Conservation (phyloP, 2,888 invertebrate species). For the Ectemnius continuus region DNA sequence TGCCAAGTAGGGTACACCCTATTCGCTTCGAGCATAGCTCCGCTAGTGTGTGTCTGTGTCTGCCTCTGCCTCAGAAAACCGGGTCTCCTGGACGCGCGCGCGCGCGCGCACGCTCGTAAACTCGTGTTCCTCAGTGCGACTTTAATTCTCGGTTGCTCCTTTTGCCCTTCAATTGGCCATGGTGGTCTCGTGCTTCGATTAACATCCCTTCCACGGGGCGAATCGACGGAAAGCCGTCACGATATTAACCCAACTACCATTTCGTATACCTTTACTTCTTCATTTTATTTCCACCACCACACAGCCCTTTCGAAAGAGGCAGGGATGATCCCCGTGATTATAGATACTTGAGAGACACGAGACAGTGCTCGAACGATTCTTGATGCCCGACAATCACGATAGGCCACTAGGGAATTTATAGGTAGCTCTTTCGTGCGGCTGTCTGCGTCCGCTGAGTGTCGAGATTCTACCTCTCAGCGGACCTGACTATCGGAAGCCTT, state of each 20-base stretch:
- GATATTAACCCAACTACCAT: background rate
- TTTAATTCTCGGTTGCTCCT: constrained; percentile 59
- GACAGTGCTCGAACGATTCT: too few relatives aligned
- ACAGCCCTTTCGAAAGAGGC: too few relatives aligned
- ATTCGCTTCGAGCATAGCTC: too few relatives aligned
- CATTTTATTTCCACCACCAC: background rate
- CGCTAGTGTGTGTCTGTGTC: too few relatives aligned
- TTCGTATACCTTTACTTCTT: background rate
- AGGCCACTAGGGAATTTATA: constrained; percentile 37
- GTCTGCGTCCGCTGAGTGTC: background rate
- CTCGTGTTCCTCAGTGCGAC: constrained; percentile 53
- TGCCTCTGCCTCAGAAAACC: too few relatives aligned
- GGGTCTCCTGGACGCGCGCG: constrained; percentile 16
- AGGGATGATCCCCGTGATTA: too few relatives aligned
- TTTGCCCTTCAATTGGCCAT: constrained; percentile 38
- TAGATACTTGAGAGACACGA: too few relatives aligned
- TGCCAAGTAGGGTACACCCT: constrained; percentile 16
- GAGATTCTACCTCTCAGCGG: constrained; percentile 22
- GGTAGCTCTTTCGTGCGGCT: background rate
- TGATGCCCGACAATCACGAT: constrained; percentile 13
- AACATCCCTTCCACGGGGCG: constrained; percentile 54
- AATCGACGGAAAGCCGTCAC: background rate
- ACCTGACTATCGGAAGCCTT: constrained; percentile 38
- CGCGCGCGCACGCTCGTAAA: constrained; percentile 52
- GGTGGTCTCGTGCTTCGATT: constrained; percentile 62